Conservation (phyloP, 1,140 invertebrate genomes). For the Apis florea region DNA sequence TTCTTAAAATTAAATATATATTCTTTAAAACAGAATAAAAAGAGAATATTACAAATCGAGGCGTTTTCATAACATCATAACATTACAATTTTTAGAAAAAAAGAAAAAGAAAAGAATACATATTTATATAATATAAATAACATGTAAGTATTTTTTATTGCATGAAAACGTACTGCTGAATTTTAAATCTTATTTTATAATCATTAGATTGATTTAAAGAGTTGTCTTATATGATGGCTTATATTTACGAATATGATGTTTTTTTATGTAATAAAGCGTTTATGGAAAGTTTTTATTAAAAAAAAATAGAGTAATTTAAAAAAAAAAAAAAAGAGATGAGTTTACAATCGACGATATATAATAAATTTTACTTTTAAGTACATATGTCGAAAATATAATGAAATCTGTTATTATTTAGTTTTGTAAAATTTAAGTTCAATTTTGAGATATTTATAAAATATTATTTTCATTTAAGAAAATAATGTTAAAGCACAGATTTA, state of each 20-base stretch:
- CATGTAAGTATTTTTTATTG: not conserved
- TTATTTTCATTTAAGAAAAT: slow-evolving; percentile 11
- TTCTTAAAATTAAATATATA: not conserved
- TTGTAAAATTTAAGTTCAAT: not conserved
- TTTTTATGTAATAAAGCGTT: too few species aligned
- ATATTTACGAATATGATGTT: slow-evolving; percentile 7
- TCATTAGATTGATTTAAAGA: not conserved
- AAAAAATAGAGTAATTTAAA: too few species aligned
- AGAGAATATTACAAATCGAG: not conserved
- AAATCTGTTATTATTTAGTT: not conserved
- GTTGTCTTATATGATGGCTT: not conserved
- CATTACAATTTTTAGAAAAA: not conserved
- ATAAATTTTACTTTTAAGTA: not conserved
- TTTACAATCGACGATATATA: not conserved
- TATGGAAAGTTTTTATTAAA: not conserved
- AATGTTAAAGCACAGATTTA: slow-evolving; percentile 23
- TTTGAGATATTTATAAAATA: slow-evolving; percentile 19
- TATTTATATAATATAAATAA: not conserved
- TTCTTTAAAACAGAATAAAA: not conserved
- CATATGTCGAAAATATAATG: not conserved
- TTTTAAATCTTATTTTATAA: slow-evolving; percentile 11
- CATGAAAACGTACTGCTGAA: not conserved
- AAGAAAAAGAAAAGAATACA: not conserved
- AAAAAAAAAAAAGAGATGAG: not conserved
- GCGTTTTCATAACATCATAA: not conserved